Percentiles rank a stretch among this genome's conserved stretches.
These are phyloP conservation scores for Habroteleia sp. DNA, from an alignment of 2,888 invertebrate genomes.

Conservation along the genomic window DNA sequence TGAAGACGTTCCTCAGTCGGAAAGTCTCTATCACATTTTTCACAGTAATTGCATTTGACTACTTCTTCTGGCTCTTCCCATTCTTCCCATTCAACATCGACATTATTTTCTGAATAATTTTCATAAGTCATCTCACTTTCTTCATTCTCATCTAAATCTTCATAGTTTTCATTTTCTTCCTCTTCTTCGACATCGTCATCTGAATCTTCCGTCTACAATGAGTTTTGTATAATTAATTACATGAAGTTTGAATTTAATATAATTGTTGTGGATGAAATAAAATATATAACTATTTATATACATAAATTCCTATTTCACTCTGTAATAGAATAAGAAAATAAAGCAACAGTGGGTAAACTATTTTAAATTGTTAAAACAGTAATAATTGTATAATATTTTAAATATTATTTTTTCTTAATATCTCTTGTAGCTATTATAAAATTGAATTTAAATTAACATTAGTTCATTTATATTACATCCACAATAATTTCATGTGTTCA, in stretches of 20 bases:
- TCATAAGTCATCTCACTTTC: too few relatives aligned
- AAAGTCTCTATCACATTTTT: constrained; percentile 91
- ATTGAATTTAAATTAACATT: too few relatives aligned
- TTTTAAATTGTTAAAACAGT: too few relatives aligned
- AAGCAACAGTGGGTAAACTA: too few relatives aligned
- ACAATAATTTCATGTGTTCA: too few relatives aligned
- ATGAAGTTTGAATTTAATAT: not conserved
- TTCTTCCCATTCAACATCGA: not conserved
- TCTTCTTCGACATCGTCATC: constrained; percentile 68
- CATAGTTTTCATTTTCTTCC: constrained; percentile 32
- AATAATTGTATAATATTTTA: too few relatives aligned
- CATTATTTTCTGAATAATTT: not conserved
- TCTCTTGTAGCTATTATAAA: too few relatives aligned
- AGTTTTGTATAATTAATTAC: constrained; percentile 1
- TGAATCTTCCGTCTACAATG: constrained; percentile 37
- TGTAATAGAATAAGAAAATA: too few relatives aligned
- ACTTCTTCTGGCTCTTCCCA: constrained; percentile 42
- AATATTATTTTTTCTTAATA: too few relatives aligned
- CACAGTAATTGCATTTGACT: constrained; percentile 82
- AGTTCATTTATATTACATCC: too few relatives aligned
- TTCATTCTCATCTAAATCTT: constrained; percentile 18
- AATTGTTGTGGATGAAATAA: constrained; percentile 36
- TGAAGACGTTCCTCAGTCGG: constrained; percentile 83
- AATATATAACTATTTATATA: not conserved
- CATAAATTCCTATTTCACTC: too few relatives aligned